Base-by-base conservation (phyloP, 1,140 invertebrate genomes). In the Trichonephila inaurata region DNA sequence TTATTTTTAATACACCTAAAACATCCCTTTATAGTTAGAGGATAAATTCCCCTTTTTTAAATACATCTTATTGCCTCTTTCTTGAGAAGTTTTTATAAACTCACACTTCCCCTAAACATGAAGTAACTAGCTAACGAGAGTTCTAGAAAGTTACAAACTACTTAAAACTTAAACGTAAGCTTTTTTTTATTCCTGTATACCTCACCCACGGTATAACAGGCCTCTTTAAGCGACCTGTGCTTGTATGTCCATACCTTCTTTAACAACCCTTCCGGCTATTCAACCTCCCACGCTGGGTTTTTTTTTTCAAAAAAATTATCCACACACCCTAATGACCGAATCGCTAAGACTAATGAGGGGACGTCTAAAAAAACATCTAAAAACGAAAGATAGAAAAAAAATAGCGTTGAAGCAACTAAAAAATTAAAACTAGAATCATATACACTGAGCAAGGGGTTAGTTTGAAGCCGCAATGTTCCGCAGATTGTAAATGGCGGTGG, bases 321-420 rank as follows among this genome's bases (percentile, higher is more conserved):
- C 44, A 82, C 28, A 51, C 28, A 51, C 44, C 21, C 87, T 89
- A 89, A 89, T 89, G 87, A 89, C 87, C 87, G 64, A 89, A 66
- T 89, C 87, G 87, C 33, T 89, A 64, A 89, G 64, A 69, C 33
- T 89, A 89, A 89, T 72, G 87, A 89, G 62, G 87, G 28, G 14
- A 69, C 33, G 51, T 24, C 12, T 51, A 51, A 51, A 72, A 72
- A 89, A 69, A 89, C 24, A 77, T 33, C 24, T 33, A 51, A 89
- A 87, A 62, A 64, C 51, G 51, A 51, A 10, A 51, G 51, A 51
- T 12, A 51, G 51, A 51, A 51, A 51, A 51, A 51, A 51, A 51
- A 51, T 10, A 51, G 10, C 10, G 61, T 28, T 24, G 61, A 18
- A 87, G 21, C 28, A 62, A 87, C 44, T 62, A 87, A 87, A 83